These are phyloP conservation scores for Shinisaurus crocodilurus DNA, from an alignment of 2,113 vertebrate species.

Conservation along the genomic window DNA sequence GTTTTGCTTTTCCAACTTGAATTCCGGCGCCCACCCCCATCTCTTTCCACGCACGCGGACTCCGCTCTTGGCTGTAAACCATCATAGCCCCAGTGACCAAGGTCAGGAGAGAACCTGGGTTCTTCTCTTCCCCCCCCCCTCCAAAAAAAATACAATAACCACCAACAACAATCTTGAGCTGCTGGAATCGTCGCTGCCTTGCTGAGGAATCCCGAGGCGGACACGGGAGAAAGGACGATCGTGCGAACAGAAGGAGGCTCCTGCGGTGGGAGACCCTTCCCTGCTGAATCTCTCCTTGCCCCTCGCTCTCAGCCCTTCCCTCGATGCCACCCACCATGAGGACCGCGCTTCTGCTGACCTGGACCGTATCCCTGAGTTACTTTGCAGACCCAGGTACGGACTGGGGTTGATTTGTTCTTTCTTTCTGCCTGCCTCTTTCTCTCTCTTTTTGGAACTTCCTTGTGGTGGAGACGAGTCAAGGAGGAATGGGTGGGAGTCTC, in stretches of 20 bases:
- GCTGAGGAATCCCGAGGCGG: neutral
- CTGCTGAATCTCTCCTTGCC: neutral
- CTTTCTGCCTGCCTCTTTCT: neutral
- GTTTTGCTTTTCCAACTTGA: neutral
- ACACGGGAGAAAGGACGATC: neutral
- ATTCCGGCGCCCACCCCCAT: too few relatives aligned
- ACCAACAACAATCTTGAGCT: neutral
- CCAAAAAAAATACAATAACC: too few relatives aligned
- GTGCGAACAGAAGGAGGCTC: neutral
- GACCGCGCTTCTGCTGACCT: slow-evolving; percentile 4
- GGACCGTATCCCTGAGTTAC: slow-evolving; percentile 4
- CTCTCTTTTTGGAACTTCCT: neutral
- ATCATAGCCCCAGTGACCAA: neutral
- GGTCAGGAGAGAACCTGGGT: neutral
- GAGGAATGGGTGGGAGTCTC: neutral
- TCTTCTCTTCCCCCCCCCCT: too few relatives aligned
- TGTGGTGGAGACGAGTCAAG: neutral
- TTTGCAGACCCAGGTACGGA: slow-evolving; percentile 6
- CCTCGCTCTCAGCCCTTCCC: neutral
- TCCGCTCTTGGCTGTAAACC: neutral
- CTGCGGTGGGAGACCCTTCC: neutral
- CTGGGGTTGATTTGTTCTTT: neutral
- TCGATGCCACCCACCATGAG: neutral
- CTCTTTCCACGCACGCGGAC: too few relatives aligned
- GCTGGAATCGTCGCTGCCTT: neutral